These are phyloP conservation scores for Syrista parreyssii DNA, from an alignment of 2,888 invertebrate genomes.

Conservation along the genomic window DNA sequence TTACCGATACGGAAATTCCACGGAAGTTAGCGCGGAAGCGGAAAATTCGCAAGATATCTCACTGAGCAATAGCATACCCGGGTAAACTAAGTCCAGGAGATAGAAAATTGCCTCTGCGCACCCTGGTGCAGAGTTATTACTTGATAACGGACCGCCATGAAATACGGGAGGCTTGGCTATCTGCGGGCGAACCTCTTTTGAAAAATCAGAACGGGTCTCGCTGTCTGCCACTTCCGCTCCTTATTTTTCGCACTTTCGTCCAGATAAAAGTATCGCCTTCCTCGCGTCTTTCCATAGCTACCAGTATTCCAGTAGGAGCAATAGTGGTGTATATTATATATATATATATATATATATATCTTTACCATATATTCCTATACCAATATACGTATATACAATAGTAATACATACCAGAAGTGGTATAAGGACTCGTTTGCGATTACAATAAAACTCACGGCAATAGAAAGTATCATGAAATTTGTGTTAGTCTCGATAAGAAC, in stretches of 20 bases:
- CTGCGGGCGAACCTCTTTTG: slow-evolving; percentile 14
- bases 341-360: neutral
- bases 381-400: too few species aligned
- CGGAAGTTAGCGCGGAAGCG: neutral
- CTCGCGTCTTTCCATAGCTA: neutral
- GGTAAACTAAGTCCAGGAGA: slow-evolving; percentile 4
- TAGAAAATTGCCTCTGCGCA: slow-evolving; percentile 1
- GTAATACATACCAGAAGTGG: neutral
- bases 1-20: neutral
- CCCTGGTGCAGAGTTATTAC: slow-evolving; percentile 21
- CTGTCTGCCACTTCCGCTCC: neutral
- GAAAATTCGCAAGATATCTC: neutral
- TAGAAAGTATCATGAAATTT: neutral
- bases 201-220: slow-evolving; percentile 12
- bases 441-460: neutral
- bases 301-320: neutral
- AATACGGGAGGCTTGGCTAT: slow-evolving; percentile 16
- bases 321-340: neutral
- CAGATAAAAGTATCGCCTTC: neutral
- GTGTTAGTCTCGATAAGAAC: neutral
- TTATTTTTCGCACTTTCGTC: slow-evolving; percentile 1
- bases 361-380: too few species aligned
- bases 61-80: neutral
- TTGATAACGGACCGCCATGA: slow-evolving; percentile 24
- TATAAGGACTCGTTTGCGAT: neutral